Conservation (phyloP, 2,888 invertebrate species). For the Clepsis dumicolana region DNA sequence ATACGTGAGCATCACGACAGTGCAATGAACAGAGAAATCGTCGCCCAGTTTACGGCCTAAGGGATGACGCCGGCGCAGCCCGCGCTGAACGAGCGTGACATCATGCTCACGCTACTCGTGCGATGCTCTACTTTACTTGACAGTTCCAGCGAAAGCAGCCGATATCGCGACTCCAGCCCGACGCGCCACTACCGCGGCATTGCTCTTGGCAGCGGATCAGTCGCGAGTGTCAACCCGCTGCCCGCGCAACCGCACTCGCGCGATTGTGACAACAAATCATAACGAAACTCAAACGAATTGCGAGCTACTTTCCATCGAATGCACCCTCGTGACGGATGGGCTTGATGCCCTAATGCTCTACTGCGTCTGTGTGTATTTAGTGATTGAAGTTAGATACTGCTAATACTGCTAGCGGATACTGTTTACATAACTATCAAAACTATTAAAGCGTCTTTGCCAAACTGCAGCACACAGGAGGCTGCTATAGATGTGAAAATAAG, state of each 20-base stretch:
- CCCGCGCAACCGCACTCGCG: slow-evolving; percentile 1
- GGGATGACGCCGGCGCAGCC: slow-evolving; percentile 28
- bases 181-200: slow-evolving; percentile 22
- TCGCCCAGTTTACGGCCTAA: too few species aligned
- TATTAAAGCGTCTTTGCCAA: slow-evolving; percentile 8
- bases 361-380: neutral
- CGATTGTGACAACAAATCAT: slow-evolving; percentile 28
- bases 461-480: too few species aligned
- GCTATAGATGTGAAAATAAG: slow-evolving; percentile 3
- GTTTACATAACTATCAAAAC: neutral
- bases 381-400: neutral
- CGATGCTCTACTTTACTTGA: neutral
- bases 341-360: slow-evolving; percentile 10
- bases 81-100: slow-evolving; percentile 51
- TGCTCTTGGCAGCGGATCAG: slow-evolving; percentile 37
- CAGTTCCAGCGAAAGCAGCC: neutral
- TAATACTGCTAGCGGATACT: neutral
- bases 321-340: slow-evolving; percentile 19
- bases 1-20: too few species aligned
- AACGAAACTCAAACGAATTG: slow-evolving; percentile 9
- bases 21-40: too few species aligned
- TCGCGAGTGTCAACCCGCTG: slow-evolving; percentile 16
- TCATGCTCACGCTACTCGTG: slow-evolving; percentile 37
- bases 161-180: neutral
- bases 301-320: neutral